These are phyloP conservation scores for Anguilla obscura DNA, from an alignment of 2,797 vertebrate species.

Conservation along the genomic window DNA sequence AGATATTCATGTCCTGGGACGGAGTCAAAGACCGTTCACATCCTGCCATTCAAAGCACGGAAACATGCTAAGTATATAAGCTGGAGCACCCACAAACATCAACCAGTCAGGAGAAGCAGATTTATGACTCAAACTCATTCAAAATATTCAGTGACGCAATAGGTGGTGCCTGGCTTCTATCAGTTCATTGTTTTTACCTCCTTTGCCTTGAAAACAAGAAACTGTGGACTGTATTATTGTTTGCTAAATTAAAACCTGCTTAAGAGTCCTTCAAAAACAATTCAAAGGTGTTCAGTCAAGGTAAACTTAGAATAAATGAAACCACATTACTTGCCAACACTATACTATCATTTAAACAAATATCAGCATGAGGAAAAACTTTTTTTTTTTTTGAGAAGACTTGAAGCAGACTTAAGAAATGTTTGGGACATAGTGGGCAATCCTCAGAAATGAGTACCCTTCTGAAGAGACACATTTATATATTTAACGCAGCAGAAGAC, in stretches of 20 bases:
- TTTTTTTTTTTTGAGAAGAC: background rate
- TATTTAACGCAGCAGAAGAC: background rate
- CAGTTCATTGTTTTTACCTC: background rate
- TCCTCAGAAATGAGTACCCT: conserved; percentile 6
- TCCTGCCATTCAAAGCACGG: conserved; percentile 72
- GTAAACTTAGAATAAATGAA: background rate
- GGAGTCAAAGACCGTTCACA: conserved; percentile 64
- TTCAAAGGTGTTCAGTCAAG: background rate
- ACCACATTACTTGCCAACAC: background rate
- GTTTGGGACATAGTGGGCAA: background rate
- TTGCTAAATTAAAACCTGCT: background rate
- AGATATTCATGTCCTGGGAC: conserved; percentile 58
- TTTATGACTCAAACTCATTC: conserved; percentile 42
- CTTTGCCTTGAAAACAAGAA: background rate
- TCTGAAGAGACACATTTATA: background rate
- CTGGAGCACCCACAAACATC: conserved; percentile 23
- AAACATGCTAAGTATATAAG: conserved; percentile 54
- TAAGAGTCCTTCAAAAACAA: background rate
- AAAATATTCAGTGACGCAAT: conserved; percentile 37
- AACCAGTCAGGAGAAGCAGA: conserved; percentile 40
- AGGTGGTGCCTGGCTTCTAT: conserved; percentile 6
- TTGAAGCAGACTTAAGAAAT: background rate
- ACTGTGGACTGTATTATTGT: background rate
- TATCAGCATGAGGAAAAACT: background rate
- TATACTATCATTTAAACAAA: background rate